Evolutionary conservation across 2,113 vertebrate genomes (phyloP).

Genomic region (Colossoma macropomum): DNA sequence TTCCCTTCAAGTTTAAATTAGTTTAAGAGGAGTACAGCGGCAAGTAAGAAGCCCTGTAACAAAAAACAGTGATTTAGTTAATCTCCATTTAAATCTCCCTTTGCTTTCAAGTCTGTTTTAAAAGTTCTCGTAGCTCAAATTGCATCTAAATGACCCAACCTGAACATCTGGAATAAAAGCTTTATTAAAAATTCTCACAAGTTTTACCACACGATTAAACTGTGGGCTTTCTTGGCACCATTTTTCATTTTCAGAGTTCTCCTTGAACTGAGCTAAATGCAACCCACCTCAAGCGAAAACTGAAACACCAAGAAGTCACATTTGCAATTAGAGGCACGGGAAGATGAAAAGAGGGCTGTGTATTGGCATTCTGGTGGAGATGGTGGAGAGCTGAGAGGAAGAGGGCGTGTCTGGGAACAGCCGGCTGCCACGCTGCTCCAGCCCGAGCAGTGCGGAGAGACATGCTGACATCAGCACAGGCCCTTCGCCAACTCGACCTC

Average conservation of each 20-base stretch:
- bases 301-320: neutral
- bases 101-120: neutral
- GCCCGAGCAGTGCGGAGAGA: constrained; percentile 28
- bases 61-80: neutral
- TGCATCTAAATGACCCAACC: neutral
- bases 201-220: neutral
- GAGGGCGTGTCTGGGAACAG: constrained; percentile 40
- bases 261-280: neutral
- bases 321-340: neutral
- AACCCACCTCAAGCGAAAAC: neutral
- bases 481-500: neutral
- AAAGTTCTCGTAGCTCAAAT: neutral
- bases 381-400: constrained; percentile 4
- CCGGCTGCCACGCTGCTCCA: constrained; percentile 28
- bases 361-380: constrained; percentile 33
- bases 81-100: neutral
- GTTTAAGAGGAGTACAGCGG: too few species aligned
- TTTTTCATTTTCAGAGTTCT: neutral
- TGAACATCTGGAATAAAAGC: neutral
- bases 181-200: neutral
- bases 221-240: neutral
- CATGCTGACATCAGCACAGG: constrained; percentile 36
- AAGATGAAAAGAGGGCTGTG: neutral
- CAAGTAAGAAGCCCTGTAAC: too few species aligned
- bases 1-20: too few species aligned